A percentile compares a stretch with the other conserved stretches of the same genome.
Evolutionary conservation across 2,888 invertebrate genomes (phyloP).

Genomic region (Pachymerium ferrugineum): DNA sequence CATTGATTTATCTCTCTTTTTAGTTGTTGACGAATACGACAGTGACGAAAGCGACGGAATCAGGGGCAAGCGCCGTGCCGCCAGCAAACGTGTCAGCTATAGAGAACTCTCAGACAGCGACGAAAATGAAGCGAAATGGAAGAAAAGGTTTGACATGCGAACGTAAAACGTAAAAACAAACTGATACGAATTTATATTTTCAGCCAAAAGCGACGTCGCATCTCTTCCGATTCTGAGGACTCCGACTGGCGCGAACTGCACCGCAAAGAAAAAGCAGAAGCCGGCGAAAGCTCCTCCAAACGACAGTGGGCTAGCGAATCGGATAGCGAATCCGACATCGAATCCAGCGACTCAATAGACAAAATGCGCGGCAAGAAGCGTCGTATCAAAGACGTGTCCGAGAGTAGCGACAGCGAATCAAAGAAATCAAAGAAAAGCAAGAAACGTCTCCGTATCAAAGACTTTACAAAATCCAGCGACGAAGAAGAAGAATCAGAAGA

Average conservation of each 20-base stretch:
- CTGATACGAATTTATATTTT: not conserved
- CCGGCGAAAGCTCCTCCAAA: not conserved
- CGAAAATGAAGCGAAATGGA: conserved; percentile 59
- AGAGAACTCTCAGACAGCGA: conserved; percentile 57
- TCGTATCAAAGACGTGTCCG: conserved; percentile 63
- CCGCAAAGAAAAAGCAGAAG: not conserved
- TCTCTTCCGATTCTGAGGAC: conserved; percentile 40
- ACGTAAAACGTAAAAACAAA: not conserved
- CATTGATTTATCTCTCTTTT: not conserved
- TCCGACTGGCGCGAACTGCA: conserved; percentile 35
- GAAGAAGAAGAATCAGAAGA: conserved; percentile 44
- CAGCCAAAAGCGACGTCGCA: conserved; percentile 37
- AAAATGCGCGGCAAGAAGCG: conserved; percentile 62
- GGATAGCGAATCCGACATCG: not conserved
- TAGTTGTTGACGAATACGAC: conserved; percentile 42
- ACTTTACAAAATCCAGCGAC: conserved; percentile 30
- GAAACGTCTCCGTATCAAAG: conserved; percentile 31
- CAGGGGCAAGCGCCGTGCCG: conserved; percentile 43
- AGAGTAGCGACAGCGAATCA: conserved; percentile 52
- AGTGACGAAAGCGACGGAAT: conserved; percentile 43
- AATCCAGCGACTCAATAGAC: conserved; percentile 40
- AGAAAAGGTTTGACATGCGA: conserved; percentile 47
- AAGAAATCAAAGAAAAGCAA: conserved; percentile 28
- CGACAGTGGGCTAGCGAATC: conserved; percentile 30
- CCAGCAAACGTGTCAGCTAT: conserved; percentile 38